Evolutionary conservation across 2,113 vertebrate species (phyloP), one percentile per base, ranked within the genome.

Genomic region (Solea solea): DNA sequence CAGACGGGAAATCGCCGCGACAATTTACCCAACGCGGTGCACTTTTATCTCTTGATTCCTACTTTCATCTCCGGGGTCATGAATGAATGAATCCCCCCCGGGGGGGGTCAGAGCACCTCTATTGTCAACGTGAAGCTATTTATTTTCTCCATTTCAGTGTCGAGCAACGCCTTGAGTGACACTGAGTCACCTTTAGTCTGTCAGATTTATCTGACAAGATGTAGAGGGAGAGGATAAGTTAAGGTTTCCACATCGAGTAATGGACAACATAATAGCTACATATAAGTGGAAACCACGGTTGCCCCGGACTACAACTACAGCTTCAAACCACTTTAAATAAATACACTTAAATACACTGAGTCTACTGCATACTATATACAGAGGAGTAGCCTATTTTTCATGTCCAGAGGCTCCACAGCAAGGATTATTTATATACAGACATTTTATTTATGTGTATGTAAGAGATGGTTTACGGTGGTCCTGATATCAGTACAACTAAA

Each of bases 51-150:
- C 78, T 66, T 78, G 64, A 81, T 75, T 74, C 69, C 67, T 59
- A 9, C 73, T 80, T 80, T 87, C 74, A 89, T 89, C 75, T 80
- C 67, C 11, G 73, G 69, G 57, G 62, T 27, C 59, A 69, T 66
- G 68, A 76, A 74, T 60, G 70, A 64, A 69, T 40, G 12, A 21
- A 21, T 21, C 21, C 67, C 52, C 39, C 52, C 53, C 3, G 5
- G 62, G 58, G 62, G 58, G 15, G 83, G 83, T 85, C 75, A 81
- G 54, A 41, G 5, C 28, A 80, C 61, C 49, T 63, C 59, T 21
- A 70, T 58, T 64, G 56, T 53, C 64, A 76, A 45, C 49, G 57
- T 56, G 58, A 58, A 66, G 15, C 59, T 65, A 67, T 53, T 82
- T 71, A 80, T 87, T 73, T 78, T 77, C 67, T 77, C 69, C 56